Evolutionary conservation across 2,888 invertebrate genomes (phyloP).

Genomic region (Cataglyphis albicans): DNA sequence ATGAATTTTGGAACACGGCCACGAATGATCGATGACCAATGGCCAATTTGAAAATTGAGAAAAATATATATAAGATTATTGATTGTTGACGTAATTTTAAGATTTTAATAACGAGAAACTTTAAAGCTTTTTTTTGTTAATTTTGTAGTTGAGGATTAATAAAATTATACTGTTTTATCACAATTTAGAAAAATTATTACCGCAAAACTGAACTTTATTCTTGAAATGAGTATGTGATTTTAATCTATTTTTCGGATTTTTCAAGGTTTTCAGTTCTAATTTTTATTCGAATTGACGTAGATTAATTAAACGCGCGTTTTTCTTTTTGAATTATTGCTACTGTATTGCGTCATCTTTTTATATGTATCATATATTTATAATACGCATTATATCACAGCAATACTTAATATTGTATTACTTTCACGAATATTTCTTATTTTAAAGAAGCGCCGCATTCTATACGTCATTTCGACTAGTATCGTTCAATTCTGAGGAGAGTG

Average conservation of each 20-base stretch:
- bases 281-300: not conserved
- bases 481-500: not conserved
- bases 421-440: slow-evolving; percentile 1
- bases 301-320: not conserved
- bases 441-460: not conserved
- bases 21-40: not conserved
- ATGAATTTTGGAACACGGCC: no score
- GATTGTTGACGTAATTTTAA: not conserved
- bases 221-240: not conserved
- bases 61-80: not conserved
- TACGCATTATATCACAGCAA: not conserved
- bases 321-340: not conserved
- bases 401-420: slow-evolving; percentile 22
- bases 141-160: not conserved
- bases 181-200: not conserved
- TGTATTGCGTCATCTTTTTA: slow-evolving; percentile 4
- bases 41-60: not conserved
- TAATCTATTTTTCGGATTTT: not conserved
- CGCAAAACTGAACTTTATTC: no score
- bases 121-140: not conserved
- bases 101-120: not conserved
- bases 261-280: not conserved
- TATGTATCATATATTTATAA: not conserved
- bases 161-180: not conserved
- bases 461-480: not conserved